Conservation (phyloP, 2,797 vertebrate species). For the Peromyscus aztecus region DNA sequence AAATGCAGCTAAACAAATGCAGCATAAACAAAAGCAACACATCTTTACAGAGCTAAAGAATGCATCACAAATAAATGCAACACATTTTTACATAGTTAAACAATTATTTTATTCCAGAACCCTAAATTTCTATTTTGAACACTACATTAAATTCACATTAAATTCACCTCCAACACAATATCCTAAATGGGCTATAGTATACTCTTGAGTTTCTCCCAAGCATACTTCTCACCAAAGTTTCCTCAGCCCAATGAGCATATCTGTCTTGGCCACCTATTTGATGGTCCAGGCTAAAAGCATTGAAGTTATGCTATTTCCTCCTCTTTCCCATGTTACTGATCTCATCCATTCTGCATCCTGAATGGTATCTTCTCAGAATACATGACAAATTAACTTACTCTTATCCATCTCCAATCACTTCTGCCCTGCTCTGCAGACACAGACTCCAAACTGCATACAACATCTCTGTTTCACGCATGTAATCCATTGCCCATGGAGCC, state of each 20-base stretch:
- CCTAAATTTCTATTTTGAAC: neutral
- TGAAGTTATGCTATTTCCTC: neutral
- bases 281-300: neutral
- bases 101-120: neutral
- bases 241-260: neutral
- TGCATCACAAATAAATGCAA: too few relatives aligned
- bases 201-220: neutral
- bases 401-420: neutral
- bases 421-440: neutral
- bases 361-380: neutral
- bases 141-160: neutral
- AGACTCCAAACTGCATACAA: neutral
- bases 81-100: too few relatives aligned
- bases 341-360: neutral
- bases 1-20: neutral
- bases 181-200: neutral
- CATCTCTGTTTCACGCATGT: neutral
- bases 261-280: neutral
- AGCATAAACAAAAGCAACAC: neutral
- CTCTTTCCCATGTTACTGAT: neutral
- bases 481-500: neutral
- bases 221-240: neutral
- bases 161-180: neutral
- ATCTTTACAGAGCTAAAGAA: neutral
- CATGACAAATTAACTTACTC: neutral